Base-by-base conservation (phyloP, 1,140 invertebrate genomes). In the Meloidogyne hapla region DNA sequence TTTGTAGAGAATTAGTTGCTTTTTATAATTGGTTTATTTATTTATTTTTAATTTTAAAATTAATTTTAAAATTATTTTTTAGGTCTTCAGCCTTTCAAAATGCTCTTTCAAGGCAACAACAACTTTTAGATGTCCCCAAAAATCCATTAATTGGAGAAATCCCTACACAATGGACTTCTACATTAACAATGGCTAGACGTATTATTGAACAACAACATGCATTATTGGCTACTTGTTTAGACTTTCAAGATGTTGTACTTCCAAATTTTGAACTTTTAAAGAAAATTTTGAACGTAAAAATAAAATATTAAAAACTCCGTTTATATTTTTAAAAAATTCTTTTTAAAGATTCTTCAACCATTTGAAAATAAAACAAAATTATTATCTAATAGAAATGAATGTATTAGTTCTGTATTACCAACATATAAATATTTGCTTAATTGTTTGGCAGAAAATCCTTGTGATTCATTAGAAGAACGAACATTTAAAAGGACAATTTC, bases 381-480 rank as follows among this genome's bases (percentile, higher is more conserved):
- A 56, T 56, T 56, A 56, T 56, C 48, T 5, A 13, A 56, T n/a
- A 56, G 12, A 56, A 56, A 56, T 56, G 48, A 56, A 56, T 56
- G 48, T 21, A 56, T 56, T 56, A 56, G 48, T 56, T 56, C 48
- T 56, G n/a, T 56, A 56, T 56, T 56, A 56, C 48, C 48, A 56
- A n/a, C 48, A n/a, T 56, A 56, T 21, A 56, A 56, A 21, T 56
- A 56, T 9, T n/a, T 56, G 18, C n/a, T 56, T 6, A 56, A 56
- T 56, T 56, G 48, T n/a, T 56, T 56, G 48, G n/a, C 48, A 56
- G 48, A 56, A 56, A 56, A 56, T n/a, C n/a, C 48, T 56, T 56
- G 48, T 56, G 48, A 56, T n/a, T 56, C 48, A n/a, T 56, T n/a
- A 21, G 48, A 56, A 21, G 48, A 56, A 21, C 18, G 48, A 4